Percentiles rank a stretch among this genome's conserved stretches.
Conservation (phyloP, 1,140 invertebrate genomes). For the Lepidurus arcticus region DNA sequence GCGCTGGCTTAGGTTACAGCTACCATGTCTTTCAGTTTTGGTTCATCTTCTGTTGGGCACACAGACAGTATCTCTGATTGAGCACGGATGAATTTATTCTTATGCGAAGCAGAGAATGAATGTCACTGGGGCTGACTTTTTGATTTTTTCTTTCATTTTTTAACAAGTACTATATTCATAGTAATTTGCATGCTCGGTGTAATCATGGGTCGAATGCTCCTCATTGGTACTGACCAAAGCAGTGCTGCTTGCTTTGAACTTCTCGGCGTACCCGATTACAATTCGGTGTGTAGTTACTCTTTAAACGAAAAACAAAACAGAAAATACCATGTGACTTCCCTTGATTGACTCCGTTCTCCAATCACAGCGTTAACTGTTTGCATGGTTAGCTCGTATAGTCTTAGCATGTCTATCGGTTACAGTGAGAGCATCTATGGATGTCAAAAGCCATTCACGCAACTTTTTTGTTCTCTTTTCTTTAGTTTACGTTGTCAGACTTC, state of each 20-base stretch:
- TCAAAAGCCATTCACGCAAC: not conserved
- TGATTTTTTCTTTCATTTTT: not conserved
- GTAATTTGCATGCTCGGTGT: constrained; percentile 21
- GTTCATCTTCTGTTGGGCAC: not conserved
- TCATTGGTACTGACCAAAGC: constrained; percentile 8
- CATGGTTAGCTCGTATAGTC: constrained; percentile 1
- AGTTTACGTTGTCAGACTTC: not conserved
- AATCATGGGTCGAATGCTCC: constrained; percentile 4
- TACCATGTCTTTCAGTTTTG: constrained; percentile 15
- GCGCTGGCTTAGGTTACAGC: constrained; percentile 17
- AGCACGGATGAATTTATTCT: not conserved
- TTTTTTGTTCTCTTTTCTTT: not conserved
- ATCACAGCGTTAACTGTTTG: constrained; percentile 15
- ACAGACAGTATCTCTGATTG: not conserved
- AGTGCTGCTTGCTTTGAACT: not conserved
- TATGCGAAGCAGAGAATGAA: constrained; percentile 3
- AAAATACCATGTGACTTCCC: constrained; percentile 9
- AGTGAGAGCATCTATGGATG: constrained; percentile 6
- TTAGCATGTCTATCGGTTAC: constrained; percentile 19
- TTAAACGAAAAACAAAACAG: not conserved
- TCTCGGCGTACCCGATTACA: constrained; percentile 11
- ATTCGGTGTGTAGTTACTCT: not conserved
- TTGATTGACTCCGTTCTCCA: not conserved
- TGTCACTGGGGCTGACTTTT: not conserved
- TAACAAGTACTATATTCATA: not conserved